Evolutionary conservation across 2,797 vertebrate genomes (phyloP).

Genomic region (Geotrypetes seraphini): DNA sequence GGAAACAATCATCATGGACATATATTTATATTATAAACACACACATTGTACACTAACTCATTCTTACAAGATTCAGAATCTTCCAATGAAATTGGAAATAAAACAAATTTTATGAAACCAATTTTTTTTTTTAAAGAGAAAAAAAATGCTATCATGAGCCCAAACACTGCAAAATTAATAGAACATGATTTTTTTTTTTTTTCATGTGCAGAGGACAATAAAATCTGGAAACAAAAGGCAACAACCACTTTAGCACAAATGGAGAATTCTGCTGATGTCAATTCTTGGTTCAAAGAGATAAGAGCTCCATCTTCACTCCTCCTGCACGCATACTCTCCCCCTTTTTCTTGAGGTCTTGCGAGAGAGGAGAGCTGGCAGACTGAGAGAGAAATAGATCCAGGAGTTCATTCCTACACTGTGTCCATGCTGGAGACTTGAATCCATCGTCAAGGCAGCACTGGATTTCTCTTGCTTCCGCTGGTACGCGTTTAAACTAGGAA

Average conservation of each 20-base stretch:
- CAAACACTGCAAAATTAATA: conserved; percentile 12
- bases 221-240: conserved; percentile 32
- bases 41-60: too few species aligned
- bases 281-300: too few species aligned
- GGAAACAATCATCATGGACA: too few species aligned
- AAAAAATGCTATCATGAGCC: background rate
- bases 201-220: conserved; percentile 17
- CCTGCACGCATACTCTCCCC: too few species aligned
- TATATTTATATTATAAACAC: too few species aligned
- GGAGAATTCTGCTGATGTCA: too few species aligned
- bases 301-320: conserved; percentile 4
- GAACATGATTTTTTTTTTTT: conserved; percentile 27
- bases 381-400: conserved; percentile 19
- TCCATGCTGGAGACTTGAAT: conserved; percentile 9
- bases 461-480: conserved; percentile 38
- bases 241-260: conserved; percentile 19
- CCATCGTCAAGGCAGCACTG: conserved; percentile 24
- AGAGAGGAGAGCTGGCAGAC: conserved; percentile 5
- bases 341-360: too few species aligned
- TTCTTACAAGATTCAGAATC: too few species aligned
- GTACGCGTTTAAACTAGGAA: too few species aligned
- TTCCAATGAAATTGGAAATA: too few species aligned
- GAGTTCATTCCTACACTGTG: conserved; percentile 27
- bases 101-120: too few species aligned
- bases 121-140: too few species aligned